These are phyloP conservation scores for Diglossa cyanea DNA, from an alignment of 2,797 vertebrate species.

Conservation along the genomic window DNA sequence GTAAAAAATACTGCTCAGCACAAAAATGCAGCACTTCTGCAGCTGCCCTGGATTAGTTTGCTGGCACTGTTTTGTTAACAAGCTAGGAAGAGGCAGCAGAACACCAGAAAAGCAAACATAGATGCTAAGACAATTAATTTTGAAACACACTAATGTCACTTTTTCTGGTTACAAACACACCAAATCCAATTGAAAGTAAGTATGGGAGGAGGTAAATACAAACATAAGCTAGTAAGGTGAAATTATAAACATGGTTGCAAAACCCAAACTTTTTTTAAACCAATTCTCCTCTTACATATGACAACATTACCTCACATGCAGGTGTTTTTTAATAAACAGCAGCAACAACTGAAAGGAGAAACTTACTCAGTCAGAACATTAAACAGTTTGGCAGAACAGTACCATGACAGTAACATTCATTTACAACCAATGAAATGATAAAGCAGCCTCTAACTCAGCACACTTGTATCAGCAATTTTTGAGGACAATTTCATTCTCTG, in stretches of 20 bases:
- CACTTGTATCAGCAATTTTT: background rate
- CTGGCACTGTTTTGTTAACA: slow-evolving; percentile 34
- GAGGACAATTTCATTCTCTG: background rate
- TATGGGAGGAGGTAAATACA: background rate
- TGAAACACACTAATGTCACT: background rate
- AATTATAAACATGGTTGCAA: background rate
- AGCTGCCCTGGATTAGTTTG: slow-evolving; percentile 7
- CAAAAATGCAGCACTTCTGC: background rate
- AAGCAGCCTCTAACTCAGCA: background rate
- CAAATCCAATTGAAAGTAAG: background rate
- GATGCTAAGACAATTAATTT: slow-evolving; percentile 3
- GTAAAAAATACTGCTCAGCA: background rate
- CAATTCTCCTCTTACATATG: background rate
- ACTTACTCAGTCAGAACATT: slow-evolving; percentile 32
- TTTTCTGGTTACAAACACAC: slow-evolving; percentile 50
- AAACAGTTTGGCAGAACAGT: background rate
- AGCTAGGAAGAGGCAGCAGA: background rate
- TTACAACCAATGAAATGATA: background rate
- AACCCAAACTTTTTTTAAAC: background rate
- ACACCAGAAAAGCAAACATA: background rate
- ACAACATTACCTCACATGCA: slow-evolving; percentile 30
- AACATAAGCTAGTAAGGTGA: background rate
- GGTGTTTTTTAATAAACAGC: slow-evolving; percentile 6
- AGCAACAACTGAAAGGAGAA: slow-evolving; percentile 52
- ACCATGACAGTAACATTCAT: background rate